A percentile compares a stretch with the other conserved stretches of the same genome.
Conservation (phyloP, 2,888 invertebrate species). For the Cosmorhoe ocellata region DNA sequence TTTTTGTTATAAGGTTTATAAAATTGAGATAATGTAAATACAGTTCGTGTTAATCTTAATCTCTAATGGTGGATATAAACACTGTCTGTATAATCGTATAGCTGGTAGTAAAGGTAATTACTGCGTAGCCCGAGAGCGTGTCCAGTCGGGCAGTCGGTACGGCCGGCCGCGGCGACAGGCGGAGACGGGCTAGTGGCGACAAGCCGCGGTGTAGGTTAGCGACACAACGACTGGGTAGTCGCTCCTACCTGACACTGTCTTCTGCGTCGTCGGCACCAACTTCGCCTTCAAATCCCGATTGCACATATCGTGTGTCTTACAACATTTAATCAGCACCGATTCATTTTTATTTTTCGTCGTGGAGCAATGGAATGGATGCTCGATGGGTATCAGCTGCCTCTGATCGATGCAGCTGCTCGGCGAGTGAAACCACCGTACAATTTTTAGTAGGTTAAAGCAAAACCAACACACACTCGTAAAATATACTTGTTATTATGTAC, state of each 20-base stretch:
- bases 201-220: conserved; percentile 47
- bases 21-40: no score
- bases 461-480: conserved; percentile 80
- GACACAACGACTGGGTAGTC: conserved; percentile 39
- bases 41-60: no score
- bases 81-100: no score
- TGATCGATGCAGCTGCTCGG: conserved; percentile 89
- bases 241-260: conserved; percentile 86
- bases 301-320: conserved; percentile 89
- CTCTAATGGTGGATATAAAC: no score
- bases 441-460: conserved; percentile 84
- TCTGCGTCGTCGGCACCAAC: conserved; percentile 85
- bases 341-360: conserved; percentile 88
- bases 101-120: neutral
- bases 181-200: conserved; percentile 23
- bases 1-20: no score
- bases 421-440: conserved; percentile 80
- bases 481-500: conserved; percentile 70
- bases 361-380: conserved; percentile 92
- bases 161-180: conserved; percentile 16
- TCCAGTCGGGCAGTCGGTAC: conserved; percentile 9
- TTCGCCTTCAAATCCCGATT: conserved; percentile 87
- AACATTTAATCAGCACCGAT: conserved; percentile 91
- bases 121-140: conserved; percentile 15
- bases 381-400: conserved; percentile 88